Evolutionary conservation across 1,140 invertebrate genomes (phyloP).

Genomic region (Melipona quadrifasciata): DNA sequence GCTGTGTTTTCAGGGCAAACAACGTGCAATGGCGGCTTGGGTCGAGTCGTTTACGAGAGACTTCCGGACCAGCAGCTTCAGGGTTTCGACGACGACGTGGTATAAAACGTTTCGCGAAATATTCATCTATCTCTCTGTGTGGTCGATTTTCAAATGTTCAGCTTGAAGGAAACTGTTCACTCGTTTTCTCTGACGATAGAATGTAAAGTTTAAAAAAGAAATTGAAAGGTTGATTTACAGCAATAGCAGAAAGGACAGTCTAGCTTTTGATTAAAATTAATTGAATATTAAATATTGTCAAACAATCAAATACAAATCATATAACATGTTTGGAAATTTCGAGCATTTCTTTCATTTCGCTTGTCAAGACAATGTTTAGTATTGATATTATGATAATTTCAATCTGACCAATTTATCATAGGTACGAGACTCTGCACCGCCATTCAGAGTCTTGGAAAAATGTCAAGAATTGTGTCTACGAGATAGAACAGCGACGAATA

Average conservation of each 20-base stretch:
- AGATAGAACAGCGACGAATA: slow-evolving; percentile 90
- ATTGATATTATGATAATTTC: not conserved
- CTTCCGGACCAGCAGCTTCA: slow-evolving; percentile 93
- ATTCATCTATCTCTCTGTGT: not conserved
- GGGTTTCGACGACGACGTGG: slow-evolving; percentile 93
- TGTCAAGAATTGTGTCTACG: slow-evolving; percentile 92
- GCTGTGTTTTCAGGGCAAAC: slow-evolving; percentile 88
- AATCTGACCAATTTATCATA: slow-evolving; percentile 63
- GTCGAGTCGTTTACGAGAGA: slow-evolving; percentile 93
- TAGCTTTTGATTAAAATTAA: no score
- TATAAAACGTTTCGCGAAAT: slow-evolving; percentile 72
- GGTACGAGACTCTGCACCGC: slow-evolving; percentile 90
- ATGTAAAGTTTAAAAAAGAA: not conserved
- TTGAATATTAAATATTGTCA: no score
- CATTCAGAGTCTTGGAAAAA: slow-evolving; percentile 92
- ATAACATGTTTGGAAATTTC: no score
- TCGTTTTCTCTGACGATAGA: no score
- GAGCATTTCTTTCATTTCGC: not conserved
- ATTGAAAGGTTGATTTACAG: not conserved
- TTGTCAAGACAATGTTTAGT: not conserved
- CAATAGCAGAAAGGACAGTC: not conserved
- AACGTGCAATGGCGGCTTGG: slow-evolving; percentile 92
- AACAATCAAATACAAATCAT: no score
- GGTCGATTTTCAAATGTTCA: slow-evolving; percentile 9
- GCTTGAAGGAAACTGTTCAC: not conserved